Percentiles rank a stretch among this genome's conserved stretches.
Evolutionary conservation across 2,113 vertebrate species (phyloP).

Genomic region (Eurypyga helias): DNA sequence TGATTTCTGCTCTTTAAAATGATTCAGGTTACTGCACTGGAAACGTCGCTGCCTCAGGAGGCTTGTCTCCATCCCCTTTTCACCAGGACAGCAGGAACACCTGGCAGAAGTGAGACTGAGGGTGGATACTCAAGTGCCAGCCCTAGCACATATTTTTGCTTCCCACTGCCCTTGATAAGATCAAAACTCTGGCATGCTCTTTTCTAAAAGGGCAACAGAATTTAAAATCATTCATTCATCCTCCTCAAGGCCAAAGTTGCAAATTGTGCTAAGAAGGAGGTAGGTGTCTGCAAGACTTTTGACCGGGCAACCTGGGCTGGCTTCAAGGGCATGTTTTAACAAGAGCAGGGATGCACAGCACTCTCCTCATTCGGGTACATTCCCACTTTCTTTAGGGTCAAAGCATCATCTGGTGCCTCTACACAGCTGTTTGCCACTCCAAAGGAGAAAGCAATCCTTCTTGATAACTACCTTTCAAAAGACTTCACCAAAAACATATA

Average conservation of each 20-base stretch:
- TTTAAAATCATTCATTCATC: neutral
- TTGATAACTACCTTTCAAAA: neutral
- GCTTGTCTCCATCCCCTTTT: neutral
- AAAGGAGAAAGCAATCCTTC: neutral
- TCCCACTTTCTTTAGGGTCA: neutral
- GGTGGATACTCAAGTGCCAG: neutral
- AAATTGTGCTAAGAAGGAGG: fast-evolving
- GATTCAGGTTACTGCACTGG: constrained; percentile 46
- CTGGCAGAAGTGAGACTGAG: neutral
- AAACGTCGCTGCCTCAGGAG: neutral
- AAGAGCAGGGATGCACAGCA: neutral
- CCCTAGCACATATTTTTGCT: neutral
- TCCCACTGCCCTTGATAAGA: neutral
- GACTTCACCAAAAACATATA: neutral
- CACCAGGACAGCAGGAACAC: neutral
- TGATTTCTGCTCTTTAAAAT: neutral
- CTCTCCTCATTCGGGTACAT: neutral
- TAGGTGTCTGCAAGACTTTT: neutral
- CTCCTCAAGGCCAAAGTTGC: neutral
- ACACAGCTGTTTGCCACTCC: fast-evolving
- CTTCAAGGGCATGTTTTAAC: neutral
- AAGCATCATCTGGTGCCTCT: neutral
- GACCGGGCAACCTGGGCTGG: neutral
- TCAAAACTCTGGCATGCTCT: neutral
- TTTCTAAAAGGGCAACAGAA: neutral